These are phyloP conservation scores for Phyllopteryx taeniolatus DNA, from an alignment of 2,113 vertebrate genomes.

Conservation along the genomic window DNA sequence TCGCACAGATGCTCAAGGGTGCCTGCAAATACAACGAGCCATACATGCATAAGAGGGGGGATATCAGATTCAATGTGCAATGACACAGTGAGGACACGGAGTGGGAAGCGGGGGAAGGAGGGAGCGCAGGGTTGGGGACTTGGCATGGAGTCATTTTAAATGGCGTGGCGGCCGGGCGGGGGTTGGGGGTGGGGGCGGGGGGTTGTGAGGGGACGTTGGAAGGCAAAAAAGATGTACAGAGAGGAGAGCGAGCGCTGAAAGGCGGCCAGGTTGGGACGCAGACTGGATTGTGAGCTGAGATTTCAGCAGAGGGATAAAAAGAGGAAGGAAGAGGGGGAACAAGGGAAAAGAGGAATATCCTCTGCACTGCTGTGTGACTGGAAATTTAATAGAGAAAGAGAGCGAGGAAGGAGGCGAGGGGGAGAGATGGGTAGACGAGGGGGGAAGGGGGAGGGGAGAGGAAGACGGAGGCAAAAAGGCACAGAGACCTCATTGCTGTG, in stretches of 20 bases:
- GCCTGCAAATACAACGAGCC: conserved; percentile 11
- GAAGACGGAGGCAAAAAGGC: conserved; percentile 63
- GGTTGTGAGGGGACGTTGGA: conserved; percentile 25
- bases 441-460: conserved; percentile 46
- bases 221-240: conserved; percentile 41
- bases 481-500: conserved; percentile 74
- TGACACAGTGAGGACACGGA: conserved; percentile 66
- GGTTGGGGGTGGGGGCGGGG: conserved; percentile 2
- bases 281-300: conserved; percentile 55
- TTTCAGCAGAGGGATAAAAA: conserved; percentile 54
- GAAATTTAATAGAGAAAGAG: conserved; percentile 77
- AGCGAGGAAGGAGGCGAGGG: conserved; percentile 45
- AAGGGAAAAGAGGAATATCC: conserved; percentile 75
- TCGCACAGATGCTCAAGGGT: conserved; percentile 33
- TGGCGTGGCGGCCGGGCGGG: conserved; percentile 24
- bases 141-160: conserved; percentile 59
- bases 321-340: conserved; percentile 53
- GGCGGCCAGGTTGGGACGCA: conserved; percentile 38
- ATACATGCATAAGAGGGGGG: conserved; percentile 54
- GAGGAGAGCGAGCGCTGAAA: conserved; percentile 37
- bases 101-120: conserved; percentile 39
- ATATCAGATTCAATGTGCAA: conserved; percentile 69
- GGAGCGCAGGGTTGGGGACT: conserved; percentile 34
- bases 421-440: conserved; percentile 22
- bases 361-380: conserved; percentile 82